Base-by-base conservation (phyloP, 53 echinoderm and acorn worm species). In the Hippasteria phrygiana region DNA sequence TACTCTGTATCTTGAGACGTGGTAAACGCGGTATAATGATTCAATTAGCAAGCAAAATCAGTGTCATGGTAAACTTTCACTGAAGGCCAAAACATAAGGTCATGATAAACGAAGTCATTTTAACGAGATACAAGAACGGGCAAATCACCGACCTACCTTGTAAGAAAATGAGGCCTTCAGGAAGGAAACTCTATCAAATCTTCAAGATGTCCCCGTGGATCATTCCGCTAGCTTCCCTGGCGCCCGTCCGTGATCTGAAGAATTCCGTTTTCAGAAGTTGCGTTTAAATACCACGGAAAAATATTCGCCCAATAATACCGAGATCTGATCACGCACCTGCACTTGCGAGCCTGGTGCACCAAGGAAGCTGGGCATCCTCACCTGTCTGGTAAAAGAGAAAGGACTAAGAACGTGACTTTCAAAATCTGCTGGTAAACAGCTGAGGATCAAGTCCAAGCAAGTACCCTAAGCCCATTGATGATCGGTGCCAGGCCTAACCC, bases 361-460 rank as follows among this genome's bases (percentile, higher is more conserved):
- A 36, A 35, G n/a, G 3, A 33, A 41, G 51, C 71, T 37, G 50
- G 85, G 70, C 85, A 85, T 85, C 85, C 53, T 85, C 85, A 85
- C 70, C 85, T 71, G 71, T 50, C 79, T 85, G n/a, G 46, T 14
- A 17, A 50, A 22, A 56, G 50, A 56, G 20, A 77, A 56, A 59
- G 41, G 42, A 72, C n/a, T 24, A 20, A 36, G 35, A 78, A 55
- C 36, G 64, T 31, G 47, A 70, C 84, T 70, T 47, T 80, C 46
- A 70, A 36, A 71, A 83, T 85, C 85, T 71, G 62, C 33, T 71
- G 2, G 71, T 85, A 71, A 85, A 85, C 85, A 85, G 85, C 69
- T 85, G 85, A 85, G 85, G 85, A 85, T 85, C 85, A 85, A 22
- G 46, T 6, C 12, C 17, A 17, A 22, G 63, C 35, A 71, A 50